Evolutionary conservation across 2,888 invertebrate species (phyloP).

Genomic region (Acanthosepion lycidas): DNA sequence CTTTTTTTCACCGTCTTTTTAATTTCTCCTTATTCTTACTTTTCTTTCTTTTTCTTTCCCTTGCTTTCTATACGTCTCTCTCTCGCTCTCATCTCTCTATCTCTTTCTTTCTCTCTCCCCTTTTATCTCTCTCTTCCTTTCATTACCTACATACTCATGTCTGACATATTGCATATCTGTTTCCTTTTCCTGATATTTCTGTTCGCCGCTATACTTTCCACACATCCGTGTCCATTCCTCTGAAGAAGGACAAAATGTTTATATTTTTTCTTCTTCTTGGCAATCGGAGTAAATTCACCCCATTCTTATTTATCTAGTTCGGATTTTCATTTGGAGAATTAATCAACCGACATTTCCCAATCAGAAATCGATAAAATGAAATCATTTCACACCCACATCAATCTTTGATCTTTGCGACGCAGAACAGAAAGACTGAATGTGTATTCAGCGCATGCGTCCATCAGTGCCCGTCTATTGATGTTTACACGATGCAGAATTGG

Average conservation of each 20-base stretch:
- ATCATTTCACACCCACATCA: background rate
- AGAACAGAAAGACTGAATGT: background rate
- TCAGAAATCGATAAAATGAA: background rate
- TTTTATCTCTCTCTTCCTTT: background rate
- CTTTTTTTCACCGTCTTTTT: too few relatives aligned
- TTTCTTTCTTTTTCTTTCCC: too few relatives aligned
- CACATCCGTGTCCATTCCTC: background rate
- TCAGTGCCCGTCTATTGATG: too few relatives aligned
- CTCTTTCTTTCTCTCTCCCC: background rate
- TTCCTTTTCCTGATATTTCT: background rate
- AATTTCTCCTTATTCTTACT: too few relatives aligned
- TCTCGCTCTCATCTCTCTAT: background rate
- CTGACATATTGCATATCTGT: background rate
- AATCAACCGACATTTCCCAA: background rate
- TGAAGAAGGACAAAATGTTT: background rate
- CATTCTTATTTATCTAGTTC: background rate
- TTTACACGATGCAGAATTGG: too few relatives aligned
- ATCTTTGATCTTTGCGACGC: background rate
- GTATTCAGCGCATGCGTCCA: too few relatives aligned
- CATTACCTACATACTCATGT: background rate
- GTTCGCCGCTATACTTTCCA: background rate
- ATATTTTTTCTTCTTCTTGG: background rate
- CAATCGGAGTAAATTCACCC: background rate
- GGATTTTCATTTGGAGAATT: background rate
- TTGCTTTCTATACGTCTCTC: too few relatives aligned